Evolutionary conservation across 2,888 invertebrate species (phyloP), one percentile per base, ranked within the genome.

Genomic region (Alentia gelatinosa): DNA sequence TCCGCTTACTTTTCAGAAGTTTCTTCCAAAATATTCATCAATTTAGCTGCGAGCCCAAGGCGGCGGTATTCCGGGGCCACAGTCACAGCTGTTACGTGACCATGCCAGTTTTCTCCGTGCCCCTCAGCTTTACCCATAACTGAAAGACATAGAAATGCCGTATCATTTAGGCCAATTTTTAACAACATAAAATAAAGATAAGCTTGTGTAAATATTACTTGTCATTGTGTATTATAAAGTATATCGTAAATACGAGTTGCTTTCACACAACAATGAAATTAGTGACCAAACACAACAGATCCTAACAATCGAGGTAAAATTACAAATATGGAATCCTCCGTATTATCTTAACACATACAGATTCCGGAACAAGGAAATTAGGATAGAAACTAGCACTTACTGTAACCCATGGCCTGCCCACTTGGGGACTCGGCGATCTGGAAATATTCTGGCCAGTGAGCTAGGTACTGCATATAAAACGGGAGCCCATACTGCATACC

Each of bases 41-140:
- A 97, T 90, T 98, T 98, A 5, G 98, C 98, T 63, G 99, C 99
- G 90, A 99, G 97, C 0, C 99, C 99, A 19, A 99, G 96, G 93
- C 99, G 97, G 94, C 99, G 97, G 95, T 98, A 99, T 95, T 98
- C 98, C 0, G 99, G 98, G 4, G 99, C 98, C 0, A 99, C 99
- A 7, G 99, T 99, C 56, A 99, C 96, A 0, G 99, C 99, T 75
- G 99, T 99, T 15, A 99, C 99, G 96, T 99, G 99, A 0, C 99
- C 99, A 97, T 99, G 99, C 99, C 99, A 99, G 95, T 98, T 98
- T 94, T 99, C 98, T 89, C 98, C 98, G 93, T 97, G 97, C 0
- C 99, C 99, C 97, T 99, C 99, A 0, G 99, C 98, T 96, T 99
- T 99, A 56, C 99, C 99, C 99, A 99, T 99, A 90, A 99, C 99